These are phyloP conservation scores for Merops nubicus DNA, from an alignment of 2,113 vertebrate species.

Conservation along the genomic window DNA sequence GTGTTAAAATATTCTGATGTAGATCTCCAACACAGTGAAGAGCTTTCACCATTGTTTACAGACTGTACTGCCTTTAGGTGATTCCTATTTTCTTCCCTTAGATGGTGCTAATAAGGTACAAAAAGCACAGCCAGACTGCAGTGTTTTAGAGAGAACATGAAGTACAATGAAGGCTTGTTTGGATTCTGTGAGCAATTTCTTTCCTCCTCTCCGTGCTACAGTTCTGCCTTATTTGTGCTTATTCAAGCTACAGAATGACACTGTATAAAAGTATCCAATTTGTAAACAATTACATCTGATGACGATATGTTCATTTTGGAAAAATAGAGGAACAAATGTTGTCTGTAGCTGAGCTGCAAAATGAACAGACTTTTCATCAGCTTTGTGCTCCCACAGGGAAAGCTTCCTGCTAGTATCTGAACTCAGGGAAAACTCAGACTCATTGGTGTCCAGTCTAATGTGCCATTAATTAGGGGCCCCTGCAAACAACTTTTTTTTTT, in stretches of 20 bases:
- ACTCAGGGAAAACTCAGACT: neutral
- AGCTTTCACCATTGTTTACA: neutral
- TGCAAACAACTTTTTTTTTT: neutral
- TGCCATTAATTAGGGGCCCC: neutral
- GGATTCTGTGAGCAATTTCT: neutral
- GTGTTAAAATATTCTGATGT: neutral
- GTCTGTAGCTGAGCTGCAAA: conserved; percentile 11
- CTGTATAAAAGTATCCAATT: neutral
- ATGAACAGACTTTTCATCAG: conserved; percentile 12
- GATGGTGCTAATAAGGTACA: conserved; percentile 71
- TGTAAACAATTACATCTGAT: conserved; percentile 53
- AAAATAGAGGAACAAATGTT: conserved; percentile 8
- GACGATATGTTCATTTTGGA: conserved; percentile 25
- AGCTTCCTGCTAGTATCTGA: neutral
- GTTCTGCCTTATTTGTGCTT: conserved; percentile 25
- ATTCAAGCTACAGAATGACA: conserved; percentile 20
- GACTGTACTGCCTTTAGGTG: neutral
- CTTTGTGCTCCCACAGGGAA: neutral
- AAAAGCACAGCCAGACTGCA: conserved; percentile 10
- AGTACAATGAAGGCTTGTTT: neutral
- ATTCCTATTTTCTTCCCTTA: conserved; percentile 63
- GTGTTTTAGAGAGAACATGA: neutral
- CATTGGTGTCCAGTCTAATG: neutral
- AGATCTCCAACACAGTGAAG: neutral
- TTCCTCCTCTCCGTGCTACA: neutral